Evolutionary conservation across 2,113 vertebrate genomes (phyloP).

Genomic region (Cephalopholis sonnerati): DNA sequence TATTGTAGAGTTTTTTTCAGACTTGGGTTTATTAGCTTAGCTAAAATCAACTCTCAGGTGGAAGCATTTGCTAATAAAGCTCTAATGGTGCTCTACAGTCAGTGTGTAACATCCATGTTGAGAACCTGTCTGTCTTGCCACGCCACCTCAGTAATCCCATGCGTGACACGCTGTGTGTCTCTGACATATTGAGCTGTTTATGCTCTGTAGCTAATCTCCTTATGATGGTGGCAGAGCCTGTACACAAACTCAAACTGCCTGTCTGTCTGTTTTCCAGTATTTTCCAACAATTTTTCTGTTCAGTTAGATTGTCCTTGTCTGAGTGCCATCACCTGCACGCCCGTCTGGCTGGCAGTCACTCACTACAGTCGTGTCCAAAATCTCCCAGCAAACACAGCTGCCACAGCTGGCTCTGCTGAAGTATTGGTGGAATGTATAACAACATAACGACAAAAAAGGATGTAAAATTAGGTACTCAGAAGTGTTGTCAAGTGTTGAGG

Average conservation of each 20-base stretch:
- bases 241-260: slow-evolving; percentile 21
- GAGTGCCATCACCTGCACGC: slow-evolving; percentile 23
- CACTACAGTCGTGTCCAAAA: background rate
- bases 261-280: slow-evolving; percentile 13
- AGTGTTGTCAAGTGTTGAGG: background rate
- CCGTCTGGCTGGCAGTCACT: slow-evolving; percentile 12
- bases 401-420: slow-evolving; percentile 4
- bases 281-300: slow-evolving; percentile 37
- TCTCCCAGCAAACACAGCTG: slow-evolving; percentile 4
- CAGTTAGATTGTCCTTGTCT: slow-evolving; percentile 14
- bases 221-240: slow-evolving; percentile 18
- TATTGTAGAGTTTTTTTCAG: background rate
- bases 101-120: slow-evolving; percentile 5
- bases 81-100: background rate
- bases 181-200: slow-evolving; percentile 56
- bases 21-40: background rate
- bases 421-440: background rate
- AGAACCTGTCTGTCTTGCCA: slow-evolving; percentile 9
- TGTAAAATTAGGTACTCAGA: background rate
- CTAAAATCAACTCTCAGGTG: background rate
- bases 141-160: slow-evolving; percentile 15
- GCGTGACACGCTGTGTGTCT: background rate
- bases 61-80: background rate
- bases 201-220: slow-evolving; percentile 50
- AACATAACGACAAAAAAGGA: background rate